Conservation (phyloP, 2,113 vertebrate species). For the Petroica traversi region DNA sequence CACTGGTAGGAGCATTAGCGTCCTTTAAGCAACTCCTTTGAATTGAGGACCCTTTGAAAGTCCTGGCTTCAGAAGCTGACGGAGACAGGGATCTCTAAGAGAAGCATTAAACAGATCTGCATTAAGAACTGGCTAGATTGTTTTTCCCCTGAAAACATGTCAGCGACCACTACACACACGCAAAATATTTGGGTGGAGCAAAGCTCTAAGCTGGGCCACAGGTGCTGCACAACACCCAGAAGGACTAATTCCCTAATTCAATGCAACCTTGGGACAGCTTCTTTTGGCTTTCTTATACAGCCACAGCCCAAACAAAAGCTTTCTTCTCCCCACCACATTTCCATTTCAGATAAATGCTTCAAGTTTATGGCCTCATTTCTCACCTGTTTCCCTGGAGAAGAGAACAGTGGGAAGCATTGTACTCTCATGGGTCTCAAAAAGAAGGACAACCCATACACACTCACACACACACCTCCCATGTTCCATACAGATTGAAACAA, state of each 20-base stretch:
- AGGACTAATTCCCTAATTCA: not conserved
- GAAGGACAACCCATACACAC: not conserved
- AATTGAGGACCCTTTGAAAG: not conserved
- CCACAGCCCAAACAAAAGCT: not conserved
- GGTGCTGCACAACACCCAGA: not conserved
- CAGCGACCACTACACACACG: not conserved
- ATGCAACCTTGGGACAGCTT: not conserved
- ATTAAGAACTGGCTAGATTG: not conserved
- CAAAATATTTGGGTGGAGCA: not conserved
- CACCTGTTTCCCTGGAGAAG: fast-evolving
- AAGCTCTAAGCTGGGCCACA: not conserved
- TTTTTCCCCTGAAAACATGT: not conserved
- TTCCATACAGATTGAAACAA: not conserved
- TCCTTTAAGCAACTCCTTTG: not conserved
- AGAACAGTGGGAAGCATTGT: not conserved
- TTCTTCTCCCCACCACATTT: not conserved
- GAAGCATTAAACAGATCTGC: not conserved
- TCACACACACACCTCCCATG: fast-evolving
- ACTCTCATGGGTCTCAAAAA: not conserved
- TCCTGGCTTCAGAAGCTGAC: not conserved
- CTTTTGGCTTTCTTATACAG: not conserved
- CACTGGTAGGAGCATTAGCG: not conserved
- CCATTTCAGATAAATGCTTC: not conserved
- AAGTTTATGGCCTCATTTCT: not conserved
- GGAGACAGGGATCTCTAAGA: not conserved